Evolutionary conservation across 2,113 vertebrate genomes (phyloP).

Genomic region (Odocoileus virginianus): DNA sequence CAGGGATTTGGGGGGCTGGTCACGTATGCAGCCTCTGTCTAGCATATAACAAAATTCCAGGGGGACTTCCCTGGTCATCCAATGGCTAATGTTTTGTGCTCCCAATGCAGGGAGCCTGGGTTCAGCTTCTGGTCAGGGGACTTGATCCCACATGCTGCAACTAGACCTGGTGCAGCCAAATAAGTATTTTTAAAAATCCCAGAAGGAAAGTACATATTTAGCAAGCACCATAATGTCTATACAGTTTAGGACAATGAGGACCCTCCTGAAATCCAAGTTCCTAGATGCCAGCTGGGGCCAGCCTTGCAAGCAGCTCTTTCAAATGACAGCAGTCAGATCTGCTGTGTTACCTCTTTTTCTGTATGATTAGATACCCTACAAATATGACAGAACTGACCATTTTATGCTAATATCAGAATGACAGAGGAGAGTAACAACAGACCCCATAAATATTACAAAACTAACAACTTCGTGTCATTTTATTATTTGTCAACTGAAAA

Average conservation of each 20-base stretch:
- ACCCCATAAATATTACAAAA: background rate
- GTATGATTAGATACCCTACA: background rate
- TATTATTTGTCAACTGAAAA: background rate
- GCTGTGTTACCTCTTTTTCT: background rate
- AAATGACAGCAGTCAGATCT: background rate
- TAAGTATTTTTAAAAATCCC: background rate
- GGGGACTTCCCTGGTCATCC: background rate
- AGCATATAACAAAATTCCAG: background rate
- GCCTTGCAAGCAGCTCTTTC: background rate
- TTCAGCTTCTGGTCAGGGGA: background rate
- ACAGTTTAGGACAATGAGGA: background rate
- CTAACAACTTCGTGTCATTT: background rate
- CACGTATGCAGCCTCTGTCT: background rate
- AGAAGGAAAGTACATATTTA: background rate
- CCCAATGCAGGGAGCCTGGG: background rate
- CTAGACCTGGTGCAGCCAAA: background rate
- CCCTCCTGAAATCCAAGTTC: background rate
- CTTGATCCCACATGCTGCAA: background rate
- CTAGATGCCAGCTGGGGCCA: background rate
- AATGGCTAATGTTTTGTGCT: background rate
- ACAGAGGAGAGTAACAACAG: background rate
- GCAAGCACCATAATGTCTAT: background rate
- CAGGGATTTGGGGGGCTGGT: too few species aligned
- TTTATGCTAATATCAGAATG: background rate
- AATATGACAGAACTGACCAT: background rate